phyloP scores from a whole-genome alignment of 1,140 invertebrate genomes.

The Psix sp. region DNA sequence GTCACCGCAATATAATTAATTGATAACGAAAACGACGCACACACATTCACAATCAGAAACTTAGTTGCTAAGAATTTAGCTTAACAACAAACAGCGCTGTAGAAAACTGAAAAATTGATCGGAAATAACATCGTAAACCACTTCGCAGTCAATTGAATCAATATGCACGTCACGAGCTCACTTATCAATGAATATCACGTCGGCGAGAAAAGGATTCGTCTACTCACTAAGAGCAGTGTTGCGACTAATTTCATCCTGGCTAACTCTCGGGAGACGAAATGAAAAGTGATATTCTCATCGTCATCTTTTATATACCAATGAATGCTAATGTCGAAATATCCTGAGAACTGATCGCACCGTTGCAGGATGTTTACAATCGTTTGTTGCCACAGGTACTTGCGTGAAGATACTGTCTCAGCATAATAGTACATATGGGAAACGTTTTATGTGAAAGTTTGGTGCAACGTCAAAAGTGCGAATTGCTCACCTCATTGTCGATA shows the following conservation, averaged over 20 bases:
- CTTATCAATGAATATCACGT: background rate
- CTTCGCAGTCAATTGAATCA: no score
- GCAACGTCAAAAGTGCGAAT: constrained; percentile 63
- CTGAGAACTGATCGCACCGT: constrained; percentile 51
- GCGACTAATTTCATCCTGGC: constrained; percentile 26
- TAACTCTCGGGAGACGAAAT: constrained; percentile 32
- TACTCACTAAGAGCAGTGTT: constrained; percentile 60
- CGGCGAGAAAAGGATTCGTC: background rate
- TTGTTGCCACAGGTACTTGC: constrained; percentile 50
- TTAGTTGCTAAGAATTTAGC: no score
- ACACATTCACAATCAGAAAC: no score
- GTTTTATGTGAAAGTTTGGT: constrained; percentile 48
- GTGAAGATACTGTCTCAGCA: constrained; percentile 34
- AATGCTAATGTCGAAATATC: constrained; percentile 49
- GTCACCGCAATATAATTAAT: no score
- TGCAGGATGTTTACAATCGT: constrained; percentile 66
- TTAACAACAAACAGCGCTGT: no score
- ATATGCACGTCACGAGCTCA: constrained; percentile 3
- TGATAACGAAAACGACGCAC: no score
- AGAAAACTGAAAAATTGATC: no score
- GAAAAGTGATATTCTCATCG: constrained; percentile 36
- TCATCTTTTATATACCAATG: constrained; percentile 63
- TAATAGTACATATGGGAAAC: constrained; percentile 61
- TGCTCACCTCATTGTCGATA: constrained; percentile 61
- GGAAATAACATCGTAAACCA: no score